A percentile compares a stretch with the other conserved stretches of the same genome.
Conservation (phyloP, 30 jellyfish, hydroid and myxozoan species). For the Pelagia noctiluca region DNA sequence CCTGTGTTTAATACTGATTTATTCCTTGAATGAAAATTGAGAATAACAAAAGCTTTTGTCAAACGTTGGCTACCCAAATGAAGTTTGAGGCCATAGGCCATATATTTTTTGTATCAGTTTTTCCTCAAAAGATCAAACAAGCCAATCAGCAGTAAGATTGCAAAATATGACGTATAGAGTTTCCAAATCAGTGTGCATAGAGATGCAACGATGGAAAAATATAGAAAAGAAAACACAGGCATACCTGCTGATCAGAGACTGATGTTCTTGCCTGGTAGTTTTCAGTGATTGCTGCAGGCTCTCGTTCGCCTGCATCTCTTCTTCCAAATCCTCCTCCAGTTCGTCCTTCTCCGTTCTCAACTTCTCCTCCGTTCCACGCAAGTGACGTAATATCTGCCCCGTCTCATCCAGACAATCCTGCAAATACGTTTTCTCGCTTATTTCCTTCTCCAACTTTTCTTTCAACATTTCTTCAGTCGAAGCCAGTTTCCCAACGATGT, state of each 20-base stretch:
- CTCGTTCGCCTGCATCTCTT: conserved; percentile 90
- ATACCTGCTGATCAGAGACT: conserved; percentile 65
- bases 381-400: conserved; percentile 84
- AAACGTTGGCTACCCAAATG: too few relatives aligned
- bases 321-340: conserved; percentile 89
- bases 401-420: conserved; percentile 96
- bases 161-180: too few relatives aligned
- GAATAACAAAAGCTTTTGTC: too few relatives aligned
- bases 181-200: too few relatives aligned
- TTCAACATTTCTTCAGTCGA: conserved; percentile 86
- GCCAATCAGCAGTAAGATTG: too few relatives aligned
- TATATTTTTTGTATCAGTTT: too few relatives aligned
- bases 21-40: too few relatives aligned
- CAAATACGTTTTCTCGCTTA: conserved; percentile 83
- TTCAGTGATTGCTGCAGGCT: conserved; percentile 81
- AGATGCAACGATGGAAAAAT: too few relatives aligned
- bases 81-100: too few relatives aligned
- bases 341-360: conserved; percentile 81
- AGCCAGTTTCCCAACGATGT: conserved; percentile 82
- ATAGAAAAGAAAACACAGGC: neutral
- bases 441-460: conserved; percentile 64
- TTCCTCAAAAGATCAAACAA: too few relatives aligned
- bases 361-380: conserved; percentile 78
- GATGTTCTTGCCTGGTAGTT: conserved; percentile 84
- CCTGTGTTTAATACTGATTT: too few relatives aligned